Evolutionary conservation across 2,888 invertebrate genomes (phyloP), one percentile per base, ranked within the genome.

Genomic region (Allygus modestus): DNA sequence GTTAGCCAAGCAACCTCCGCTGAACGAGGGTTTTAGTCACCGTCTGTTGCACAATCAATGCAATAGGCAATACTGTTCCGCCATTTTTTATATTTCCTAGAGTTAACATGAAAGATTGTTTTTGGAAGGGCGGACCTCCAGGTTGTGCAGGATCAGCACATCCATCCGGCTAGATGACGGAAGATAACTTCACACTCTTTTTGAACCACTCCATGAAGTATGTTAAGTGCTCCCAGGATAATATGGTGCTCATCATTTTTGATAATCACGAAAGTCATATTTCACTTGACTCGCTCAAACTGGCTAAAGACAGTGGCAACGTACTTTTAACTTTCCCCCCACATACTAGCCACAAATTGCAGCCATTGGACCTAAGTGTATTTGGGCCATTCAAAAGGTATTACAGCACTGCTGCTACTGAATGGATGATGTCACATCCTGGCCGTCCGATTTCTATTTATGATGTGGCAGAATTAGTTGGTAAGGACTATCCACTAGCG

Each of bases 231-330:
- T 51, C 83, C 1, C 43, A 69, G 15, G 84, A 84, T 43, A 43
- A 43, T 0, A 20, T 9, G 12, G 79, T 79, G 20, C 81, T 84
- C 33, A n/a, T 84, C 9, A 12, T 84, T 15, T 11, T 84, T 28
- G 84, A 81, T 81, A 84, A 81, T 43, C 84, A 84, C 81, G 84
- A 84, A 5, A 51, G 31, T 12, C 83, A 83, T 51, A 46, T 83
- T 17, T 83, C 83, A 4, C 20, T 83, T 17, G 69, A 11, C 20
- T 43, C 81, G 0, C 46, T 84, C 12, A 46, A 84, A 51, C 12
- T 81, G 9, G 41, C 46, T 26, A 84, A 84, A 26, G 81, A 84
- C 2, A 58, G 81, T 65, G 84, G 84, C 0, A 69, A 81, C 23
- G 84, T 84, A 5, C 26, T 84, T 11, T 43, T 84, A 9, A 81